These are phyloP conservation scores for Euphonia xanthogaster DNA, from an alignment of 2,797 vertebrate species.

Conservation along the genomic window DNA sequence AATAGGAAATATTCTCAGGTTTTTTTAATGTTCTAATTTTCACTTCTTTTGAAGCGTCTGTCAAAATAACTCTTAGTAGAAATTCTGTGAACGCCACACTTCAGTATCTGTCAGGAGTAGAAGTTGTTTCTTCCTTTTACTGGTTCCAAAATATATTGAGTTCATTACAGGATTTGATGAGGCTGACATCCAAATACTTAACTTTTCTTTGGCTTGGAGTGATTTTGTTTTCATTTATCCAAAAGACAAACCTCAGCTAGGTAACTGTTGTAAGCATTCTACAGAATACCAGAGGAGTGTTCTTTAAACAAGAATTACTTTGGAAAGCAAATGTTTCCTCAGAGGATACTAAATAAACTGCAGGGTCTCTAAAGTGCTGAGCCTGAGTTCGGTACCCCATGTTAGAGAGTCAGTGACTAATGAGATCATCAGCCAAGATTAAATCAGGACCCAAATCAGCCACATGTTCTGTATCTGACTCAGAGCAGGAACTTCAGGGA, in stretches of 20 bases:
- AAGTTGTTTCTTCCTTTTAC: slow-evolving; percentile 1
- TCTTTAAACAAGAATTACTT: slow-evolving; percentile 5
- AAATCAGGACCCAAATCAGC: slow-evolving; percentile 45
- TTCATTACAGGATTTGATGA: slow-evolving; percentile 15
- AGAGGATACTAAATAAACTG: neutral
- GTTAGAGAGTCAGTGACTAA: slow-evolving; percentile 46
- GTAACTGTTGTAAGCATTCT: neutral
- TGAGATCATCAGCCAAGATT: slow-evolving; percentile 49
- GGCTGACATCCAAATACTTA: slow-evolving; percentile 16
- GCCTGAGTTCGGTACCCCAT: slow-evolving; percentile 39
- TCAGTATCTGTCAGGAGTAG: slow-evolving; percentile 39
- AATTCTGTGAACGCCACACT: neutral
- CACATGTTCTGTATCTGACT: slow-evolving; percentile 29
- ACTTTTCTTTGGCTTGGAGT: neutral
- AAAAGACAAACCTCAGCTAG: neutral
- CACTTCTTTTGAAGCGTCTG: slow-evolving; percentile 49
- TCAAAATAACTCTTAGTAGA: slow-evolving; percentile 58
- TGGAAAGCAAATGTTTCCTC: slow-evolving; percentile 7
- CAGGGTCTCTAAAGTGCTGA: neutral
- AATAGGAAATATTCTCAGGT: slow-evolving; percentile 29
- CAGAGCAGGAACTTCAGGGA: neutral
- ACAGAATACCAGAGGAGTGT: neutral
- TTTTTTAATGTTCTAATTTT: slow-evolving; percentile 59
- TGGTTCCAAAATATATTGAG: slow-evolving; percentile 43
- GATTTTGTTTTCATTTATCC: slow-evolving; percentile 14